Conservation (phyloP, 1,140 invertebrate genomes). For the Drusus annulatus region DNA sequence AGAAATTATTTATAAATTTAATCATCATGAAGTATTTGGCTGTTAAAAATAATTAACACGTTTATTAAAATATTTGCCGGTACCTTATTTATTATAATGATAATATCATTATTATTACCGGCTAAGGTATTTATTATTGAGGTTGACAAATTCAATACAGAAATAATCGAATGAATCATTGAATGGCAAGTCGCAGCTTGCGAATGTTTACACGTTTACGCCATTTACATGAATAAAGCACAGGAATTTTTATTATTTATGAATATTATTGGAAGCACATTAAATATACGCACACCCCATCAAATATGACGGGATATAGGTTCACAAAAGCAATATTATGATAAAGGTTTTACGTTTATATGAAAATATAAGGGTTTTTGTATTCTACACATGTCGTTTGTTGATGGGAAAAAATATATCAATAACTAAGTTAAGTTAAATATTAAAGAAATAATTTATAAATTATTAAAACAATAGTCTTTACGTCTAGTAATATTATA, state of each 20-base stretch:
- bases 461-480: too few relatives aligned
- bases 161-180: neutral
- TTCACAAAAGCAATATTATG: constrained; percentile 20
- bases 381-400: too few relatives aligned
- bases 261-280: constrained; percentile 27
- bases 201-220: neutral
- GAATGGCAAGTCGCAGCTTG: constrained; percentile 4
- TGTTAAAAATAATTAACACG: too few relatives aligned
- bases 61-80: too few relatives aligned
- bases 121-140: too few relatives aligned
- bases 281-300: constrained; percentile 8
- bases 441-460: too few relatives aligned
- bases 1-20: too few relatives aligned
- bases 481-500: neutral
- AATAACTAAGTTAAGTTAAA: too few relatives aligned
- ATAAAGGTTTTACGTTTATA: constrained; percentile 20
- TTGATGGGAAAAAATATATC: too few relatives aligned
- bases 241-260: constrained; percentile 14
- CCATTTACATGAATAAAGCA: constrained; percentile 1
- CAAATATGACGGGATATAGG: neutral
- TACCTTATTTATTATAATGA: too few relatives aligned
- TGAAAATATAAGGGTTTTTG: neutral
- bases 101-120: too few relatives aligned
- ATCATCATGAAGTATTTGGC: too few relatives aligned
- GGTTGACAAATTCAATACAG: neutral